Evolutionary conservation across 2,113 vertebrate species (phyloP).

Genomic region (Charina bottae): DNA sequence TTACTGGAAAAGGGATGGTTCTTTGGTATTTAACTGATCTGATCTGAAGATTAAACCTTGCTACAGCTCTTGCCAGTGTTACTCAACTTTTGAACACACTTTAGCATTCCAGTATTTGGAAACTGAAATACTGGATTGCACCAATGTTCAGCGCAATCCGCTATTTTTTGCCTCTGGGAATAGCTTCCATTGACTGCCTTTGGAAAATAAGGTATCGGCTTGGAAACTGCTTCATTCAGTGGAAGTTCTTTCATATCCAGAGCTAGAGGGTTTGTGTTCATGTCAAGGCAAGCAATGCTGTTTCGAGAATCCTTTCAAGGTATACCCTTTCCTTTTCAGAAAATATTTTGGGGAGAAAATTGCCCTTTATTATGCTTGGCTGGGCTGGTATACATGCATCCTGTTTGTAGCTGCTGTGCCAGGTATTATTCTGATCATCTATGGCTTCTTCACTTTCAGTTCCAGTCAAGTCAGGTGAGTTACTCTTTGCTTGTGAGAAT

Average conservation of each 20-base stretch:
- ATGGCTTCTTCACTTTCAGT: conserved; percentile 80
- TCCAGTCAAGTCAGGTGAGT: conserved; percentile 89
- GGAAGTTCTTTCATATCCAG: background rate
- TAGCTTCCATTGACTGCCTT: background rate
- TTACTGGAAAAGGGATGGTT: background rate
- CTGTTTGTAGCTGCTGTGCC: conserved; percentile 76
- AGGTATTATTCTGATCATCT: conserved; percentile 80
- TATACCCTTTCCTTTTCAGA: conserved; percentile 65
- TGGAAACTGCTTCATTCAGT: background rate
- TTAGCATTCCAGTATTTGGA: background rate
- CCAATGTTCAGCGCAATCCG: background rate
- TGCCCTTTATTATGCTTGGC: conserved; percentile 92
- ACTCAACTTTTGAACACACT: background rate
- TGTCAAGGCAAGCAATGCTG: background rate
- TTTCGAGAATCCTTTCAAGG: background rate
- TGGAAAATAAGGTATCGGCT: background rate
- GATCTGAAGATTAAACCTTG: background rate
- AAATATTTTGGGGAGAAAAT: conserved; percentile 92
- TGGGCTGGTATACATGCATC: conserved; percentile 90
- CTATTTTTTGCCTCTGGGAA: background rate
- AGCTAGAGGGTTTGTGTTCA: background rate
- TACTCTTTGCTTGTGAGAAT: background rate
- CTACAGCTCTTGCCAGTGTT: background rate
- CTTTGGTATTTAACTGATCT: background rate
- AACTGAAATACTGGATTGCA: background rate